Base-by-base conservation (phyloP, 2,113 vertebrate species). In the Channa maculata region DNA sequence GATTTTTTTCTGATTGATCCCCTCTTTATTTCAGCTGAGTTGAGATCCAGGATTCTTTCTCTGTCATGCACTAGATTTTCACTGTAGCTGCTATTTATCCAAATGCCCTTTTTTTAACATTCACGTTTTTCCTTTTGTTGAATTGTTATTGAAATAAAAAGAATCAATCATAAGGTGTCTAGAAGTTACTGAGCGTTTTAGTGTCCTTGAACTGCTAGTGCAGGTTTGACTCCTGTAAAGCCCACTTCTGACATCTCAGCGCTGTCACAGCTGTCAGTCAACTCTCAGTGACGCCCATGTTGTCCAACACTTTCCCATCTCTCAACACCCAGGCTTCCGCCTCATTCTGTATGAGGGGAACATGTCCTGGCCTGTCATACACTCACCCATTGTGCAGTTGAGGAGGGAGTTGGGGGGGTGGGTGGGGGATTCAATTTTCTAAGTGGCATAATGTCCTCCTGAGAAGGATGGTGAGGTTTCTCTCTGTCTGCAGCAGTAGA, bases 241-340 rank as follows among this genome's bases (percentile, higher is more conserved):
- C 71, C 80, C 64, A 63, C 71, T 62, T 73, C 77, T 90, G 87
- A 91, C 86, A 86, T 86, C 75, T 86, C 76, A 62, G 60, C 15
- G 60, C 80, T 86, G 83, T 90, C 86, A 84, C 80, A 78, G 62
- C 86, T 90, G 90, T 89, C 90, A 87, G 55, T 89, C 91, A 86
- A 38, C 61, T 66, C 65, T 75, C 71, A 38, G 64, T 83, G 81
- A 83, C 53, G 78, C 75, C 74, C 69, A 41, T 78, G 83, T 86
- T 83, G 72, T 77, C 89, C 85, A 79, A 86, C 82, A 83, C 79
- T 74, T 52, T 49, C 49, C 64, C 79, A 48, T 83, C 83, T 72
- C 84, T 82, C 83, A 74, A 79, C 83, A 75, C 76, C 75, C 65
- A 4, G 57, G 52, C 80, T 82, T 86, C 67, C 43, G 53, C 63